Base-by-base conservation (phyloP, 2,113 vertebrate genomes). In the Hymenochirus boettgeri region DNA sequence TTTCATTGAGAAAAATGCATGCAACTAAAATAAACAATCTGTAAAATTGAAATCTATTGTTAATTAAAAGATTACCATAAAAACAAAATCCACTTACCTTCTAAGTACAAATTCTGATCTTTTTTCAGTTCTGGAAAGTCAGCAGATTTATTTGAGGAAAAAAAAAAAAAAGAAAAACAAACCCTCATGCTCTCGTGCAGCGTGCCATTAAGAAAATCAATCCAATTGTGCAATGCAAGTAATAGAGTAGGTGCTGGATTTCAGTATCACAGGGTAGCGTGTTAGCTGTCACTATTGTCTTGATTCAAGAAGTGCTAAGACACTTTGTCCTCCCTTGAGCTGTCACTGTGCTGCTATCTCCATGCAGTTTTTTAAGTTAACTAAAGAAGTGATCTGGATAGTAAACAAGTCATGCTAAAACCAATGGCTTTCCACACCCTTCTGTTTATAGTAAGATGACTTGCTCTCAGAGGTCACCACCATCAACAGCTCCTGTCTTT, bases 381-480 rank as follows among this genome's bases (percentile, higher is more conserved):
- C 78, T 58, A 82, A 59, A 78, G 73, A 79, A 61, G 76, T 75
- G 77, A 79, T 57, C 78, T 74, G 80, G 71, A 78, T 80, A 83
- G 79, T 75, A 80, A 88, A 85, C 78, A 83, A 75, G 71, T 77
- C 80, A 77, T 81, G 79, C 79, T 84, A 79, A 57, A 74, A 73
- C 82, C 82, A 80, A 74, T 81, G 77, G 80, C 80, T 85, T 83
- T 87, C 86, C 76, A 80, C 75, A 72, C 76, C 75, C 79, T 79
- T 85, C 84, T 88, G 87, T 87, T 88, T 86, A 85, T 82, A 87
- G 81, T 77, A 83, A 74, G 82, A 86, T 76, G 85, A 87, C 85
- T 85, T 85, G 81, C 74, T 72, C 73, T 79, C 75, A 77, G 81
- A 85, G 85, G 83, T 88, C 83, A 85, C 77, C 77, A 71, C 79